phyloP scores from a whole-genome alignment of 2,797 vertebrate species.

The Menidia menidia region DNA sequence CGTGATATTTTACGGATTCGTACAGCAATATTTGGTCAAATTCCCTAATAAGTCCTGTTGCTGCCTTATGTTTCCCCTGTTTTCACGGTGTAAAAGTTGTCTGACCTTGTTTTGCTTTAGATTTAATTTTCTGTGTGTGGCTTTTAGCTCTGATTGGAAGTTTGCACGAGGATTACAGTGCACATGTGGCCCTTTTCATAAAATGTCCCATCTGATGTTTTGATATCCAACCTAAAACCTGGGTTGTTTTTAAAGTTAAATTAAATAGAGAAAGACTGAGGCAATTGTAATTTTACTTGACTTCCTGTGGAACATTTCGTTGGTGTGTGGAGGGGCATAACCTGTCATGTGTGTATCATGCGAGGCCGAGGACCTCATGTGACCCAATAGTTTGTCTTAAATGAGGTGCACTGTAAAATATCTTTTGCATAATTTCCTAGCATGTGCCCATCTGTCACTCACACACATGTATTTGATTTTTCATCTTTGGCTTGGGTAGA shows the following conservation, averaged over 20 bases:
- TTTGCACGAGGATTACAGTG: constrained; percentile 19
- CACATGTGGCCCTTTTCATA: background rate
- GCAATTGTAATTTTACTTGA: background rate
- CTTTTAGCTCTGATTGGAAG: background rate
- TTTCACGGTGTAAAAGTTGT: background rate
- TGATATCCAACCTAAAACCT: background rate
- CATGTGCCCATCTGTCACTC: constrained; percentile 10
- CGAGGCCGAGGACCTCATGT: constrained; percentile 8
- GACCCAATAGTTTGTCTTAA: constrained; percentile 33
- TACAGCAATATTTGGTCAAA: background rate
- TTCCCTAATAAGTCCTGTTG: background rate
- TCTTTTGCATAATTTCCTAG: background rate
- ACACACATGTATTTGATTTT: constrained; percentile 42
- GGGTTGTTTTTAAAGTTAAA: constrained; percentile 20
- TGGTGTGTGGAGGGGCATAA: constrained; percentile 22
- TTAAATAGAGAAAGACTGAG: background rate
- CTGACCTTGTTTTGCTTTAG: background rate
- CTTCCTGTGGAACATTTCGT: constrained; percentile 1
- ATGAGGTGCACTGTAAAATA: constrained; percentile 40
- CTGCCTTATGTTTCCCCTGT: background rate
- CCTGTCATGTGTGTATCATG: constrained; percentile 21
- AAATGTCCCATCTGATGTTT: background rate
- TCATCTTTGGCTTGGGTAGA: constrained; percentile 24
- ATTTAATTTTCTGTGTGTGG: background rate
- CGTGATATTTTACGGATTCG: background rate